Percentiles rank a stretch among this genome's conserved stretches.
These are phyloP conservation scores for Salticus scenicus DNA, from an alignment of 2,888 invertebrate species.

Conservation along the genomic window DNA sequence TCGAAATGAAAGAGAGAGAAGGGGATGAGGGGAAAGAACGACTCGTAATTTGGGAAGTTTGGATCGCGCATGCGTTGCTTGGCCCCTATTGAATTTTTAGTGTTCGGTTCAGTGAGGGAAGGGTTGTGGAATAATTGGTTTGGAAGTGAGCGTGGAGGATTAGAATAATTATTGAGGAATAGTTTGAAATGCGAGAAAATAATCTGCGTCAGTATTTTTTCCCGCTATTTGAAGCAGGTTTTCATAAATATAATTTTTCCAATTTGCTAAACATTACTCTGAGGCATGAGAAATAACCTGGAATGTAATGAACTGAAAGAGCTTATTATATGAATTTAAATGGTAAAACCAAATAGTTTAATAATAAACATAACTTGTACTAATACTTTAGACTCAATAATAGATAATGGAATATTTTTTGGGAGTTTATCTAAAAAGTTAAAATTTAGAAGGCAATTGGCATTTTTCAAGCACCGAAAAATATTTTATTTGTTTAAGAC, in stretches of 20 bases:
- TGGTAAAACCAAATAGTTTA: too few relatives aligned
- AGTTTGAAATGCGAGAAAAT: conserved; percentile 13
- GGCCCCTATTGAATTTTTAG: conserved; percentile 48
- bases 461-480: too few relatives aligned
- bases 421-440: too few relatives aligned
- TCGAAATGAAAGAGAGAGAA: conserved; percentile 34
- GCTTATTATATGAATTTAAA: background rate
- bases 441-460: too few relatives aligned
- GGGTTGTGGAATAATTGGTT: conserved; percentile 36
- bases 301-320: background rate
- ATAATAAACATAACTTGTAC: too few relatives aligned
- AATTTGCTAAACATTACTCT: background rate
- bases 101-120: conserved; percentile 39
- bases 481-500: too few relatives aligned
- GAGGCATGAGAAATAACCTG: background rate
- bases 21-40: conserved; percentile 20
- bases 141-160: conserved; percentile 10
- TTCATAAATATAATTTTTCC: background rate
- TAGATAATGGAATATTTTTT: too few relatives aligned
- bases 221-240: background rate
- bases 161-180: conserved; percentile 20
- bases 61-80: conserved; percentile 26
- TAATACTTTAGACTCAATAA: too few relatives aligned
- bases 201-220: background rate
- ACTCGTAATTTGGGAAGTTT: conserved; percentile 48